Evolutionary conservation across 2,113 vertebrate species (phyloP).

Genomic region (Pitta sordida): DNA sequence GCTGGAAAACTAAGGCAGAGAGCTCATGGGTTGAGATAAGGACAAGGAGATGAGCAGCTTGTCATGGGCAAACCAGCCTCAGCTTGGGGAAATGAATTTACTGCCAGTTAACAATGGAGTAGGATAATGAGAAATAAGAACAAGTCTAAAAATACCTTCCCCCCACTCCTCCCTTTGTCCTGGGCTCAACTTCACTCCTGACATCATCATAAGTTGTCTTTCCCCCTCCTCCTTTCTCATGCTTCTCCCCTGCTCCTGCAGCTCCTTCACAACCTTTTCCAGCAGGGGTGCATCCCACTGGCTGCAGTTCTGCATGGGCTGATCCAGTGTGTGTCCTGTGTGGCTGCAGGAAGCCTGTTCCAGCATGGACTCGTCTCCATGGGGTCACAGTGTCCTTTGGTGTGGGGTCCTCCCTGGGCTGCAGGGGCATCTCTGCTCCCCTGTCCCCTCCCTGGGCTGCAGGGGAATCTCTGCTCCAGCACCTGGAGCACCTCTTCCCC

Average conservation of each 20-base stretch:
- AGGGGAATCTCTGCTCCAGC: background rate
- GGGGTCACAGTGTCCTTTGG: background rate
- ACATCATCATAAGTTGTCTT: background rate
- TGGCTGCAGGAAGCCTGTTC: background rate
- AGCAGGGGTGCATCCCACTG: fast-evolving
- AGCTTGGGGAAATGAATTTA: background rate
- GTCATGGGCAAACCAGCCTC: background rate
- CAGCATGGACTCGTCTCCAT: fast-evolving
- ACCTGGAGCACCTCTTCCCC: background rate
- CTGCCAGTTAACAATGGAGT: background rate
- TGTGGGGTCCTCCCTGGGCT: background rate
- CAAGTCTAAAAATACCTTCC: background rate
- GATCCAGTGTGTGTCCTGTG: background rate
- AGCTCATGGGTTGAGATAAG: background rate
- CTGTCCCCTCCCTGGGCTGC: background rate
- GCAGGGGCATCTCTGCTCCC: background rate
- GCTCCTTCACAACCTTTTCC: background rate
- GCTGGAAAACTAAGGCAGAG: background rate
- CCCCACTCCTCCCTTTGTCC: background rate
- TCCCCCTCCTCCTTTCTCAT: fast-evolving
- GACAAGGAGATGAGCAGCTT: background rate
- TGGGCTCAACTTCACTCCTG: background rate
- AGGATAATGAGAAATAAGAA: background rate
- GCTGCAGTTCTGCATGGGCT: background rate
- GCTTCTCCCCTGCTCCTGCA: background rate